Evolutionary conservation across 1,140 invertebrate species (phyloP).

Genomic region (Hesperophylax magnus): DNA sequence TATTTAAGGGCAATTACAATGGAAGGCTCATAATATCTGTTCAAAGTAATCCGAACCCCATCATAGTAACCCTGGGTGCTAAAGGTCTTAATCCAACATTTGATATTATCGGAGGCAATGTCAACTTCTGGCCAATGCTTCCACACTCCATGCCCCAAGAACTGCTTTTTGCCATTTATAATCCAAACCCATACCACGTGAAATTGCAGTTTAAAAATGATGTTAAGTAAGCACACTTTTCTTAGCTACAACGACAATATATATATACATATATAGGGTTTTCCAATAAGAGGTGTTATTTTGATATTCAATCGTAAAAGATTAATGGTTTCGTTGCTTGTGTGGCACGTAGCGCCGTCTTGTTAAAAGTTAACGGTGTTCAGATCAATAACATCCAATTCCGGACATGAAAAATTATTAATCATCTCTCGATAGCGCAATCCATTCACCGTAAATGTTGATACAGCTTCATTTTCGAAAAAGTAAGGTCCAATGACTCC

Average conservation of each 20-base stretch:
- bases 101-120: conserved; percentile 17
- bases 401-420: too few species aligned
- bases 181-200: conserved; percentile 5
- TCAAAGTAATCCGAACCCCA: not conserved
- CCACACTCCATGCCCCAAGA: conserved; percentile 2
- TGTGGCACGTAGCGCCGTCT: too few species aligned
- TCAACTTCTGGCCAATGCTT: conserved; percentile 15
- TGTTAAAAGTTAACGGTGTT: too few species aligned
- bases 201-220: conserved; percentile 26
- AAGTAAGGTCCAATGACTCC: too few species aligned
- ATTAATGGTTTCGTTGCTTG: too few species aligned
- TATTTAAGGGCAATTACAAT: conserved; percentile 24
- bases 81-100: not conserved
- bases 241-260: not conserved
- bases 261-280: too few species aligned
- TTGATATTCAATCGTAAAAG: too few species aligned
- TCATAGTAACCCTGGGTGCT: not conserved
- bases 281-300: too few species aligned
- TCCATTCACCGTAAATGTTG: too few species aligned
- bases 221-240: not conserved
- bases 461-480: too few species aligned
- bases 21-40: not conserved
- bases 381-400: too few species aligned
- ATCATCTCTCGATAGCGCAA: too few species aligned
- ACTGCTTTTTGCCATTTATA: conserved; percentile 26